Evolutionary conservation across 2,113 vertebrate genomes (phyloP).

Genomic region (Chaetodon auriga): DNA sequence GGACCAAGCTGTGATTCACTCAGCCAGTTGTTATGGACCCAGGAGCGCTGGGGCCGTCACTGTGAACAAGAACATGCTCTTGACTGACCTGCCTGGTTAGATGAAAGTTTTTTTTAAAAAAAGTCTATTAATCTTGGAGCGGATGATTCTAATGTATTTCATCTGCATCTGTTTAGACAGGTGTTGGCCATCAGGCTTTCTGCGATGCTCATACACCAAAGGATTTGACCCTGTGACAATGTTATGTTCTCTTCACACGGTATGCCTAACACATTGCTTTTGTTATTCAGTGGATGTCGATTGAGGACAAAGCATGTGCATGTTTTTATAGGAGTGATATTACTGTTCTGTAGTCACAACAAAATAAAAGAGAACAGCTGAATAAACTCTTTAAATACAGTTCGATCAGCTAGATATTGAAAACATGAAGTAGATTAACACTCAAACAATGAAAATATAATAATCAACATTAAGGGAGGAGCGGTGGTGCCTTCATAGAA

Average conservation of each 20-base stretch:
- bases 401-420: not conserved
- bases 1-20: conserved; percentile 45
- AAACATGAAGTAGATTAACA: not conserved
- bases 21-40: conserved; percentile 19
- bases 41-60: not conserved
- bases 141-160: conserved; percentile 31
- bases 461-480: not conserved
- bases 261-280: not conserved
- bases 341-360: not conserved
- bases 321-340: not conserved
- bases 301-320: conserved; percentile 11
- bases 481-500: not conserved
- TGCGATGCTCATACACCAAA: not conserved
- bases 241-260: conserved; percentile 6
- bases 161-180: conserved; percentile 58
- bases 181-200: conserved; percentile 45
- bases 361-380: not conserved
- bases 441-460: not conserved
- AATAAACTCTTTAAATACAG: not conserved
- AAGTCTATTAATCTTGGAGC: conserved; percentile 33
- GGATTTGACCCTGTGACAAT: not conserved
- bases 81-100: conserved; percentile 28
- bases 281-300: conserved; percentile 25
- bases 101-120: conserved; percentile 24
- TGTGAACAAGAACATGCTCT: conserved; percentile 36